Evolutionary conservation across 2,113 vertebrate genomes (phyloP).

Genomic region (crab-eating macaque (Macaca fascicularis)): T2T-MFA8v1.1 NC_088379.1:100655001-100655500

Average conservation of each 20-base stretch:
- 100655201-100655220: background rate
- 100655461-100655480: slow-evolving; percentile 77
- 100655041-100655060: background rate
- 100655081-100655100: background rate
- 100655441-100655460: slow-evolving; percentile 1
- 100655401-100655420: background rate
- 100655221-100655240: background rate
- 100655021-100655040: background rate
- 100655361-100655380: background rate
- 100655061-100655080: background rate
- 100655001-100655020: too few species aligned
- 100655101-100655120: background rate
- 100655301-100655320: slow-evolving; percentile 29
- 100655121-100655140: background rate
- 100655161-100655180: background rate
- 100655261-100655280: background rate
- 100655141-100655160: background rate
- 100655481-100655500: slow-evolving; percentile 85
- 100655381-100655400: background rate
- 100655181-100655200: background rate
- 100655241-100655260: background rate
- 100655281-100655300: slow-evolving; percentile 45
- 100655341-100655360: background rate
- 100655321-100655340: slow-evolving; percentile 2
- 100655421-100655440: slow-evolving; percentile 67